Evolutionary conservation across 2,888 invertebrate genomes (phyloP).

Genomic region (Lacanobia wlatinum): DNA sequence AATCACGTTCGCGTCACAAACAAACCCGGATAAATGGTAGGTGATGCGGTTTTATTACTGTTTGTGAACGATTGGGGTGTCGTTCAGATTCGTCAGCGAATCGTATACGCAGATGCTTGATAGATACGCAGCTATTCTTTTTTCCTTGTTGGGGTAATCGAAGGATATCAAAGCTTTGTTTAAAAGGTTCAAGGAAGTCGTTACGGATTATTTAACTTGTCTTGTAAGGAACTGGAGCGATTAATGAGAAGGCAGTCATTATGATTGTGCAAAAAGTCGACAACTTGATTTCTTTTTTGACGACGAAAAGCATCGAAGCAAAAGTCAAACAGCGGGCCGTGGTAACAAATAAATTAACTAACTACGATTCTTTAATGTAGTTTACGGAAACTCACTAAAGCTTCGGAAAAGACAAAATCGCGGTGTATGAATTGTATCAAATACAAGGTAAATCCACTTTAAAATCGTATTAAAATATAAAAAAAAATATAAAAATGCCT

Average conservation of each 20-base stretch:
- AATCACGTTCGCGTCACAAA: constrained; percentile 78
- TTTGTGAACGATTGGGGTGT: constrained; percentile 65
- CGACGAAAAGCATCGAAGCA: not conserved
- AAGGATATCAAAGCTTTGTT: constrained; percentile 30
- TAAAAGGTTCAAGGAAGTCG: constrained; percentile 6
- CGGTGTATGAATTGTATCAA: not conserved
- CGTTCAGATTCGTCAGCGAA: constrained; percentile 51
- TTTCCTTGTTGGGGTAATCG: constrained; percentile 29
- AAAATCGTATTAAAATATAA: not conserved
- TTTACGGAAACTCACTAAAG: not conserved
- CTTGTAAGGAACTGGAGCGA: constrained; percentile 4
- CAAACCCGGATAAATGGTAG: constrained; percentile 75
- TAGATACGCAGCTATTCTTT: constrained; percentile 37
- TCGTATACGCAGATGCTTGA: constrained; percentile 51
- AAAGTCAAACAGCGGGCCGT: not conserved
- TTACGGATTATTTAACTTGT: constrained; percentile 22
- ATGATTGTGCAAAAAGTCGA: constrained; percentile 15
- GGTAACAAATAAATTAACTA: not conserved
- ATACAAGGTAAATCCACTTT: not conserved
- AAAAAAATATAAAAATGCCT: not conserved
- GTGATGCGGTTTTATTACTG: constrained; percentile 76
- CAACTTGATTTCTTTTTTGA: not conserved
- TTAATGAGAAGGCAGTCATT: constrained; percentile 13
- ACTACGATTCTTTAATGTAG: no score
- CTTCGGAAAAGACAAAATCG: not conserved